Base-by-base conservation (phyloP, 2,113 vertebrate species). In the Xenopus laevis region DNA sequence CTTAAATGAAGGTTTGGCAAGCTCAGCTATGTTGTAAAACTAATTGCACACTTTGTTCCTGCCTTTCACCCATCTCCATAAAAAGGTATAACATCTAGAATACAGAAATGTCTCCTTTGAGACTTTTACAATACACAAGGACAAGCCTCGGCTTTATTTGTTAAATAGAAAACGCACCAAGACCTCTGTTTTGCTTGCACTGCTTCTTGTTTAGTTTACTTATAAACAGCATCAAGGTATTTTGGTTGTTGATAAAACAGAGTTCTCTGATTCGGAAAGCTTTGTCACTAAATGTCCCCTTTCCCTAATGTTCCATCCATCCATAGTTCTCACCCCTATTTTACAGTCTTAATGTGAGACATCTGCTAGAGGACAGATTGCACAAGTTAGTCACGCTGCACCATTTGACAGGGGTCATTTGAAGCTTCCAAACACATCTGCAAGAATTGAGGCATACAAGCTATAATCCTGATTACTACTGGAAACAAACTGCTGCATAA, bases 331-430 rank as follows among this genome's bases (percentile, higher is more conserved):
- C 82, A 80, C 81, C 80, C 72, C 80, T 81, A 50, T 72, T 84
- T 82, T 84, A 83, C 82, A 82, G 33, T 84, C 86, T 78, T 82
- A 83, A 81, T 87, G 81, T 72, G 60, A 74, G 84, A 46, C 83
- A 87, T 87, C 87, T 88, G 83, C 84, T 86, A 81, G 44, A 78
- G 83, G 83, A 86, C 84, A 87, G 83, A 86, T 87, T 86, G 86
- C 79, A 86, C 82, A 81, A 81, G 82, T 82, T 83, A 83, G 82
- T 83, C 84, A 86, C 82, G 84, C 83, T 83, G 82, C 79, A 80
- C 78, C 79, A 75, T 83, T 83, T 85, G 84, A 85, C 84, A 84
- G 82, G 85, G 65, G 82, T 85, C 85, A 53, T 75, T 61, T 40
- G 23, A 66, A 40, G 61, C 70, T 30, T 71, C 57, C 40, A 62